A percentile compares a stretch with the other conserved stretches of the same genome.
phyloP scores from a whole-genome alignment of 1,140 invertebrate genomes.

The Drosophila pseudoananassae region DNA sequence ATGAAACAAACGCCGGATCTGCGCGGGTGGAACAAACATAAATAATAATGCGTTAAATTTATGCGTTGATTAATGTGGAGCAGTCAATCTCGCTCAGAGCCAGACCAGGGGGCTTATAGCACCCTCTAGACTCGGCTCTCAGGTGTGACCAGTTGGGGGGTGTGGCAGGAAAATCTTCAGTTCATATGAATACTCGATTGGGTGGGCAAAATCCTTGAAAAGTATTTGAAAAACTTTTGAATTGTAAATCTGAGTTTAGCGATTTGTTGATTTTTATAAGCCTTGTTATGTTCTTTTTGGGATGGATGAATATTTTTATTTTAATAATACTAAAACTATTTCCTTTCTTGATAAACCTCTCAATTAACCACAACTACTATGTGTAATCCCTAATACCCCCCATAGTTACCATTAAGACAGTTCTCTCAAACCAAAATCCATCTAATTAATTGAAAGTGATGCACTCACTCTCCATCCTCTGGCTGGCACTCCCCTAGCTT shows the following conservation, averaged over 20 bases:
- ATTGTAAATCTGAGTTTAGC: background rate
- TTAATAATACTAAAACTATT: background rate
- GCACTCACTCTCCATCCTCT: constrained; percentile 7
- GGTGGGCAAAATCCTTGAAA: constrained; percentile 2
- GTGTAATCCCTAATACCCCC: background rate
- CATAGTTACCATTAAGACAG: background rate
- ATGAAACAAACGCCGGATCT: constrained; percentile 57
- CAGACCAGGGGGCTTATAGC: constrained; percentile 12
- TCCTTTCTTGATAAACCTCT: background rate
- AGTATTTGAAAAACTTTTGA: constrained; percentile 3
- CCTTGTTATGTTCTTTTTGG: background rate
- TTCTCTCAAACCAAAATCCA: constrained; percentile 44
- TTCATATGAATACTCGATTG: constrained; percentile 66
- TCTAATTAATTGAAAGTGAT: constrained; percentile 69
- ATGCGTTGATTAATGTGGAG: constrained; percentile 76
- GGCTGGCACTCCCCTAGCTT: background rate
- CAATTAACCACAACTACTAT: background rate
- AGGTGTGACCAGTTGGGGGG: constrained; percentile 54
- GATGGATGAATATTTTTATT: background rate
- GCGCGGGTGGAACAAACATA: constrained; percentile 52
- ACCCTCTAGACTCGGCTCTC: constrained; percentile 41
- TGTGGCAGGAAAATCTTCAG: constrained; percentile 26
- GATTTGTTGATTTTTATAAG: background rate
- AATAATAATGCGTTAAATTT: constrained; percentile 83
- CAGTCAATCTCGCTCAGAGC: constrained; percentile 68